phyloP scores from a whole-genome alignment of 2,888 invertebrate genomes.

The Macaria notata region DNA sequence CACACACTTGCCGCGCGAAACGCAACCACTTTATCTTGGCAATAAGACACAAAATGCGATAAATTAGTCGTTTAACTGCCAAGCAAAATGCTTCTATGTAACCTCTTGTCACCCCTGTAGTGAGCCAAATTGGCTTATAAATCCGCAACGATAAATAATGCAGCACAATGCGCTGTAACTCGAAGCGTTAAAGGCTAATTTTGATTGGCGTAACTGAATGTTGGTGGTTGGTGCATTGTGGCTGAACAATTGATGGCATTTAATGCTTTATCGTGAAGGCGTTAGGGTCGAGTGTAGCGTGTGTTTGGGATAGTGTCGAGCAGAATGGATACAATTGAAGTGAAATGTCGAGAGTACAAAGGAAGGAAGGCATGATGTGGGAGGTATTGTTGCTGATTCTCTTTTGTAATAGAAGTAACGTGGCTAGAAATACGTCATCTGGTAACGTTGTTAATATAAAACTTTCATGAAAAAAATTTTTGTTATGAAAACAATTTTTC shows the following conservation, averaged over 20 bases:
- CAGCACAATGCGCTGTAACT: slow-evolving; percentile 13
- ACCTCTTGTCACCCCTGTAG: slow-evolving; percentile 46
- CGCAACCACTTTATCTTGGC: slow-evolving; percentile 47
- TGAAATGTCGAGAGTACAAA: slow-evolving; percentile 14
- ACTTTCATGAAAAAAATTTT: no score
- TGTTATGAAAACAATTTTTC: no score
- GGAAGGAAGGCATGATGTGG: background rate
- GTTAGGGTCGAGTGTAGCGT: background rate
- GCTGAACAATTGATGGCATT: background rate
- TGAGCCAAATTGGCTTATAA: slow-evolving; percentile 56
- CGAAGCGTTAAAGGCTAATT: slow-evolving; percentile 13
- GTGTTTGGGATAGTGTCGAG: background rate
- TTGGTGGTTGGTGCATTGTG: background rate
- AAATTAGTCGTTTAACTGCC: slow-evolving; percentile 46
- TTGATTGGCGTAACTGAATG: slow-evolving; percentile 5
- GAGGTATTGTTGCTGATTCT: no score
- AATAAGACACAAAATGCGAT: slow-evolving; percentile 52
- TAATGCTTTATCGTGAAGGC: no score
- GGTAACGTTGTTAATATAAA: no score
- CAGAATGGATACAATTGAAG: slow-evolving; percentile 23
- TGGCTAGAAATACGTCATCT: no score
- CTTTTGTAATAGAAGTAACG: no score
- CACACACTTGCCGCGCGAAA: slow-evolving; percentile 39
- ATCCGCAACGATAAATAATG: slow-evolving; percentile 12
- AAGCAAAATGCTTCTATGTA: slow-evolving; percentile 38